phyloP scores from a whole-genome alignment of 2,113 vertebrate species.

The Oceanites oceanicus region DNA sequence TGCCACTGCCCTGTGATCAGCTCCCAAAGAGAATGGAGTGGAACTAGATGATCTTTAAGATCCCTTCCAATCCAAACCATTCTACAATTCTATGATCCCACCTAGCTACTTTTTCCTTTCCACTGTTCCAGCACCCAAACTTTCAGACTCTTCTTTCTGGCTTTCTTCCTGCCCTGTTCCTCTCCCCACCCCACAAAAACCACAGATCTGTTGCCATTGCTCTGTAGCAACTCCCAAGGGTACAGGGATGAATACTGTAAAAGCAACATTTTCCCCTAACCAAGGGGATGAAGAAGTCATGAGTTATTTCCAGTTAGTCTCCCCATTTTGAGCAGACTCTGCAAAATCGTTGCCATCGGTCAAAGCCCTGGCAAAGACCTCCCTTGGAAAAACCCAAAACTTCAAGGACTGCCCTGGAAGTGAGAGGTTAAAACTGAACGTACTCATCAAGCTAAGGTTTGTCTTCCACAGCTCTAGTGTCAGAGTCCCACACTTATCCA shows the following conservation, averaged over 20 bases:
- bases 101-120: not conserved
- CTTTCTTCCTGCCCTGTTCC: not conserved
- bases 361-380: not conserved
- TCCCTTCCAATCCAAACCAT: not conserved
- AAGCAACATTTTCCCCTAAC: not conserved
- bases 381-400: not conserved
- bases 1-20: not conserved
- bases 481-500: not conserved
- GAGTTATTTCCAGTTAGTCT: not conserved
- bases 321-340: not conserved
- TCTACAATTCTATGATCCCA: not conserved
- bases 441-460: not conserved
- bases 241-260: not conserved
- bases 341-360: not conserved
- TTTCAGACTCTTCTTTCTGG: not conserved
- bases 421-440: not conserved
- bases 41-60: not conserved
- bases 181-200: not conserved
- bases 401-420: not conserved
- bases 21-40: not conserved
- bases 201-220: not conserved
- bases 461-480: not conserved
- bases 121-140: not conserved
- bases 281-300: not conserved
- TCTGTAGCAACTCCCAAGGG: not conserved